Conservation (phyloP, 2,888 invertebrate species). For the Suillia variegata region DNA sequence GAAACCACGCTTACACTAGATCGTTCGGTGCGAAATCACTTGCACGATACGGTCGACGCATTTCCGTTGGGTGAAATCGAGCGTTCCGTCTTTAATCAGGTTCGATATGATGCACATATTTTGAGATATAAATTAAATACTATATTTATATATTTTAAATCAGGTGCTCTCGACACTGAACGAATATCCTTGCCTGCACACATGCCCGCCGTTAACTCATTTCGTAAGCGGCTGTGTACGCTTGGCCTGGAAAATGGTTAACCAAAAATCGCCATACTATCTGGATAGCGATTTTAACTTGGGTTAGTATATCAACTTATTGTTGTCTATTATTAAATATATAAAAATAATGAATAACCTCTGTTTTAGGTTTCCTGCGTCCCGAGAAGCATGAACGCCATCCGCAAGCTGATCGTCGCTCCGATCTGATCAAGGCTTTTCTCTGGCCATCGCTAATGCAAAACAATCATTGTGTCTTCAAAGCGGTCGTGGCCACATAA, state of each 20-base stretch:
- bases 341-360: too few relatives aligned
- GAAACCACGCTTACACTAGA: slow-evolving; percentile 63
- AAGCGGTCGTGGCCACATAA: slow-evolving; percentile 84
- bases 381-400: slow-evolving; percentile 80
- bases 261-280: slow-evolving; percentile 72
- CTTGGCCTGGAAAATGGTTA: slow-evolving; percentile 85
- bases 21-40: slow-evolving; percentile 68
- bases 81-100: slow-evolving; percentile 70
- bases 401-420: slow-evolving; percentile 75
- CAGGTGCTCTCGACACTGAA: slow-evolving; percentile 87
- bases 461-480: slow-evolving; percentile 77
- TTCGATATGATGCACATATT: slow-evolving; percentile 43
- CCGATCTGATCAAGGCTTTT: slow-evolving; percentile 78
- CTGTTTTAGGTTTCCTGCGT: slow-evolving; percentile 70
- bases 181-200: slow-evolving; percentile 88
- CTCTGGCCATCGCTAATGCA: slow-evolving; percentile 87
- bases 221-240: slow-evolving; percentile 83
- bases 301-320: slow-evolving; percentile 62
- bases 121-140: neutral
- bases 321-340: too few relatives aligned
- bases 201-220: slow-evolving; percentile 76
- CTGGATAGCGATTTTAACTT: slow-evolving; percentile 74
- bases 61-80: slow-evolving; percentile 74
- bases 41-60: slow-evolving; percentile 72
- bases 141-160: slow-evolving; percentile 31